phyloP scores from a whole-genome alignment of 2,113 vertebrate genomes.

The Carlito syrichta region DNA sequence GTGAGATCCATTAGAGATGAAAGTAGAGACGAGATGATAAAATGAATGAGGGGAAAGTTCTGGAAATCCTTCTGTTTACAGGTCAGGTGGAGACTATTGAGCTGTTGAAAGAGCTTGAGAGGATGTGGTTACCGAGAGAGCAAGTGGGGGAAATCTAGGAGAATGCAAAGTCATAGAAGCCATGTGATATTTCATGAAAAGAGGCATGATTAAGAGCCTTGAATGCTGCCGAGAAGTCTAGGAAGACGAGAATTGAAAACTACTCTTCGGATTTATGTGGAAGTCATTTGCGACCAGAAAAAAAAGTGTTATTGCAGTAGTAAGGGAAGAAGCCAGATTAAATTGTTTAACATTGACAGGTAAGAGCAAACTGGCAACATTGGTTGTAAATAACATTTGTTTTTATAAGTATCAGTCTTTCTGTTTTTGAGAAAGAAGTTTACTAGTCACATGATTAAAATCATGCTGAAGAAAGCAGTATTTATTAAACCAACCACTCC shows the following conservation, averaged over 20 bases:
- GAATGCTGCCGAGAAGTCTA: neutral
- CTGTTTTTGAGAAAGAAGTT: neutral
- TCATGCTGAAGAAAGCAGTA: slow-evolving; percentile 3
- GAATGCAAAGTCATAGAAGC: neutral
- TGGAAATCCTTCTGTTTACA: neutral
- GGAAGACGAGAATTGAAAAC: neutral
- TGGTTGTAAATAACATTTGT: neutral
- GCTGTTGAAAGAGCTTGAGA: neutral
- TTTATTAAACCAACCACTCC: neutral
- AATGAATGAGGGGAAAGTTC: neutral
- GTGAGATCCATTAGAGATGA: neutral
- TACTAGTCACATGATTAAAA: slow-evolving; percentile 4
- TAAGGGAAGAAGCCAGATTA: neutral
- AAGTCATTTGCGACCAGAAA: neutral
- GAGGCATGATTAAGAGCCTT: neutral
- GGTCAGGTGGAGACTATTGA: neutral
- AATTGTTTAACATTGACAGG: neutral
- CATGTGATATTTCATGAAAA: neutral
- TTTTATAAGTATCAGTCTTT: neutral
- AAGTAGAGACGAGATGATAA: neutral
- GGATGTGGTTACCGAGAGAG: neutral
- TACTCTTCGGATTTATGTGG: neutral
- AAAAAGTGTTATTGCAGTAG: neutral
- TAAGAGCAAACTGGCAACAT: neutral
- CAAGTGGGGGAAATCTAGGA: rapidly evolving